Evolutionary conservation across 2,797 vertebrate genomes (phyloP).

Genomic region (Sebastes kiyomatsui): DNA sequence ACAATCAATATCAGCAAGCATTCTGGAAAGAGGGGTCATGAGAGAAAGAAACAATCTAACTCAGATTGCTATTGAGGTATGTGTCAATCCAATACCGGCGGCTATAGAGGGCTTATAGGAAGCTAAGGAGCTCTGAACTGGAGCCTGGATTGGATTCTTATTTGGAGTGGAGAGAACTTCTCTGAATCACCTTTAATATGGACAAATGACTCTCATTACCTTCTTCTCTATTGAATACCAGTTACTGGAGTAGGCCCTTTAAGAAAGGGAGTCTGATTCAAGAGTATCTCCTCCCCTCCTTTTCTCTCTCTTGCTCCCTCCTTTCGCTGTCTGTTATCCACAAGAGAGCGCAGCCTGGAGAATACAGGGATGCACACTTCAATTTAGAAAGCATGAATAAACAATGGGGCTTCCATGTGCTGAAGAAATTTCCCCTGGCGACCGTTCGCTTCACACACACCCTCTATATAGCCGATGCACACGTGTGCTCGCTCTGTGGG

Average conservation of each 20-base stretch:
- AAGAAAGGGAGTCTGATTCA: slow-evolving; percentile 67
- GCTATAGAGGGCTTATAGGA: slow-evolving; percentile 1
- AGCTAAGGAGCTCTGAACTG: slow-evolving; percentile 14
- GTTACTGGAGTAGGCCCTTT: slow-evolving; percentile 52
- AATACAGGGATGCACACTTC: slow-evolving; percentile 79
- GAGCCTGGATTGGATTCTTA: slow-evolving; percentile 66
- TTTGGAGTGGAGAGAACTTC: slow-evolving; percentile 66
- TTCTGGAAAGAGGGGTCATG: slow-evolving; percentile 17
- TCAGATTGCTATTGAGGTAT: slow-evolving; percentile 37
- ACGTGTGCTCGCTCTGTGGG: slow-evolving; percentile 17
- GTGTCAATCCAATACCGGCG: slow-evolving; percentile 44
- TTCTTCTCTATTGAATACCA: slow-evolving; percentile 64
- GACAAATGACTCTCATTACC: slow-evolving; percentile 80
- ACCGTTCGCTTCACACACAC: slow-evolving; percentile 50
- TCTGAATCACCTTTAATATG: slow-evolving; percentile 74
- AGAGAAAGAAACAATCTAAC: slow-evolving; percentile 29
- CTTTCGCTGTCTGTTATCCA: slow-evolving; percentile 54
- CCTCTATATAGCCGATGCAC: slow-evolving; percentile 38
- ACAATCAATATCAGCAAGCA: slow-evolving; percentile 52
- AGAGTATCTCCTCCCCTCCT: slow-evolving; percentile 26
- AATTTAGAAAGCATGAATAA: slow-evolving; percentile 85
- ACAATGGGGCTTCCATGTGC: slow-evolving; percentile 81
- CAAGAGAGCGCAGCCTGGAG: slow-evolving; percentile 64
- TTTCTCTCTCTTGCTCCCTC: slow-evolving; percentile 9
- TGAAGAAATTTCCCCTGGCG: slow-evolving; percentile 77